Base-by-base conservation (phyloP, 2,888 invertebrate species). In the Papilio elwesi region DNA sequence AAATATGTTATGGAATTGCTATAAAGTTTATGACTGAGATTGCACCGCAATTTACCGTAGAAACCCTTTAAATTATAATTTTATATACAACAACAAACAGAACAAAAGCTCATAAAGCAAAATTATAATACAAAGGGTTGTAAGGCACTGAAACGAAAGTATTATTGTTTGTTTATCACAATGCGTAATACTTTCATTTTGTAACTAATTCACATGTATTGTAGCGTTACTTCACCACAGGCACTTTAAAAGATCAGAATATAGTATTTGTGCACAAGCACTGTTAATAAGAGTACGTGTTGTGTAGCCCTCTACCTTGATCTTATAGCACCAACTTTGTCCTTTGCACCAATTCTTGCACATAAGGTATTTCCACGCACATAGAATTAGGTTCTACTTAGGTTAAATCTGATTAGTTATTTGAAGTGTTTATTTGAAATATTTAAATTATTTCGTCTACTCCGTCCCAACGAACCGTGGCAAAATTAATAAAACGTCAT, bases 401-500 rank as follows among this genome's bases (percentile, higher is more conserved):
- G 65, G 47, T 59, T 15, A 70, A 55, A 73, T 66, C 4, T 48
- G 38, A 65, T 59, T 66, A 73, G 63, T 69, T 43, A 64, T 43
- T 51, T 16, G 16, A 64, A 69, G 68, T 49, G 51, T 69, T 52
- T 59, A 15, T 66, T 66, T 70, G 15, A 12, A 69, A 68, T 64
- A 64, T 71, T 48, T 55, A 72, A 68, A 64, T 73, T 73, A 73
- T 73, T n/a, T 73, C 68, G 68, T 80, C 81, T 79, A 81, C 64
- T 16, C 38, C 64, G 73, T 57, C 68, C 64, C 48, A 68, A 73
- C 68, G 81, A 83, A 81, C 83, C 83, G 83, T 83, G 66, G 49
- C 62, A 62, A 66, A 70, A 83, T 82, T 85, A 83, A 74, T 74
- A 68, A 85, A 88, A 87, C 84, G 87, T 86, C 87, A 92, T 88